A percentile compares a stretch with the other conserved stretches of the same genome.
Evolutionary conservation across 2,113 vertebrate genomes (phyloP).

Genomic region (Oenanthe oenanthe): DNA sequence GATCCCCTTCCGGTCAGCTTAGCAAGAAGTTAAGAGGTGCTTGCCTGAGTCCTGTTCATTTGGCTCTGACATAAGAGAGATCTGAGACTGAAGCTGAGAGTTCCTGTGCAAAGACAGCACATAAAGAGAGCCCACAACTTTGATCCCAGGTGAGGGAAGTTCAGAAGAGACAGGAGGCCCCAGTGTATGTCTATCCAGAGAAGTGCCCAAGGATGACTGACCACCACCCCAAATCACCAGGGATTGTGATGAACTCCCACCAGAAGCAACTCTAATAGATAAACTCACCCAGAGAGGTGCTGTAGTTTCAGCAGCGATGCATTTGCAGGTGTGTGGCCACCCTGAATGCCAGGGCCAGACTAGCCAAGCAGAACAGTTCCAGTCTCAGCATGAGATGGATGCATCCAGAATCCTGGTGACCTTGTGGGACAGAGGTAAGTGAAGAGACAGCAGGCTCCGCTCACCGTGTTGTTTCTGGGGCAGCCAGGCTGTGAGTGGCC

Average conservation of each 20-base stretch:
- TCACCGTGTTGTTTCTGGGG: rapidly evolving
- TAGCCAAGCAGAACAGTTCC: neutral
- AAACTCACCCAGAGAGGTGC: neutral
- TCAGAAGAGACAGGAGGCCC: neutral
- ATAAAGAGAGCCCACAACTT: neutral
- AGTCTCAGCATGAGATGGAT: rapidly evolving
- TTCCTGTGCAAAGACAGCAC: rapidly evolving
- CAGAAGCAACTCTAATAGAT: neutral
- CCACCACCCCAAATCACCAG: neutral
- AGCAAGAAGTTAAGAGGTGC: neutral
- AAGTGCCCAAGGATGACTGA: neutral
- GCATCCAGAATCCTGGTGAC: neutral
- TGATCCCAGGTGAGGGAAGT: rapidly evolving
- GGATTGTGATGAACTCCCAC: neutral
- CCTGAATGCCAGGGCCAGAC: rapidly evolving
- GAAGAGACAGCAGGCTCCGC: neutral
- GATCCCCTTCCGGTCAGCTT: neutral
- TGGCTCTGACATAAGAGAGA: neutral
- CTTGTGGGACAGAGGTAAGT: rapidly evolving
- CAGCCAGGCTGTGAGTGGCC: neutral
- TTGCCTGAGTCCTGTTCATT: neutral
- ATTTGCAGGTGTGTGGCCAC: rapidly evolving
- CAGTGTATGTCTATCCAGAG: rapidly evolving
- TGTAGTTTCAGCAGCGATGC: rapidly evolving
- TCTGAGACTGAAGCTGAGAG: neutral